phyloP scores from a whole-genome alignment of 1,140 invertebrate genomes.

The Acyrthosiphon pisum region DNA sequence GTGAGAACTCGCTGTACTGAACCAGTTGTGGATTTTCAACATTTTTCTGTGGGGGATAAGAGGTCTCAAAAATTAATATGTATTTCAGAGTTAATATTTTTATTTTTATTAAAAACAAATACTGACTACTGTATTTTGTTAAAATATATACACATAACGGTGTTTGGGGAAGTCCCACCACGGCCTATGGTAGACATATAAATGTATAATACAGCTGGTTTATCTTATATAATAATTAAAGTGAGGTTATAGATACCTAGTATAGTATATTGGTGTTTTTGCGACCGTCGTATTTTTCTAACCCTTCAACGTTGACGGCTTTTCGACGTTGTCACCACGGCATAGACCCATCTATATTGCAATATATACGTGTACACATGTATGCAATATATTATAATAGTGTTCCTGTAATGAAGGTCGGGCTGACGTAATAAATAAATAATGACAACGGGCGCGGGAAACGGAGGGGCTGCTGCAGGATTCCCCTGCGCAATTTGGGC shows the following conservation, averaged over 20 bases:
- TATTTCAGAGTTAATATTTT: no score
- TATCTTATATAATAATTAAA: not conserved
- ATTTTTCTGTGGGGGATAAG: no score
- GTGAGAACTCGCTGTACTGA: no score
- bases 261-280: not conserved
- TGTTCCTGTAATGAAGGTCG: not conserved
- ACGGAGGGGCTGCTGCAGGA: not conserved
- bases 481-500: slow-evolving; percentile 22
- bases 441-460: not conserved
- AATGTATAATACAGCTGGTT: not conserved
- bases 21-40: no score
- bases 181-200: no score
- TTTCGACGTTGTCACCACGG: not conserved
- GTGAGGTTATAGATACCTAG: not conserved
- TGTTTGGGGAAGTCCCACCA: no score
- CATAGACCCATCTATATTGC: not conserved
- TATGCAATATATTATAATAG: slow-evolving; percentile 10
- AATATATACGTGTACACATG: not conserved
- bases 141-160: no score
- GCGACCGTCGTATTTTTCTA: not conserved
- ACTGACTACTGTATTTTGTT: no score
- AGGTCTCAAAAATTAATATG: no score
- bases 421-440: slow-evolving; percentile 6
- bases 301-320: not conserved
- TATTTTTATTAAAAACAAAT: no score